Percentiles rank a stretch among this genome's conserved stretches.
phyloP scores from a whole-genome alignment of 2,113 vertebrate genomes.

The Semicossyphus pulcher region DNA sequence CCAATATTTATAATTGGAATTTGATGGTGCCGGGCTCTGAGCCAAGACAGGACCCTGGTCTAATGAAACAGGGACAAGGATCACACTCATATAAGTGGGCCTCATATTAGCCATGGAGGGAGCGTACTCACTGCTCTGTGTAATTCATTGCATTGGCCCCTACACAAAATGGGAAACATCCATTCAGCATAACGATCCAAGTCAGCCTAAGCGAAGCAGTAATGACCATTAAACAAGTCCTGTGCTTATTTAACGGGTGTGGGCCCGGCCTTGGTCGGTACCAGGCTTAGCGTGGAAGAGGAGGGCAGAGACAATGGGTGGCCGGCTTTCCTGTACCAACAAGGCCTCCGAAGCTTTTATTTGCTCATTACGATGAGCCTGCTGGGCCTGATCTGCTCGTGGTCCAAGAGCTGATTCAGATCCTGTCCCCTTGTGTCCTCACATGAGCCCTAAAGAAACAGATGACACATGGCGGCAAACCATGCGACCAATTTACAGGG shows the following conservation, averaged over 20 bases:
- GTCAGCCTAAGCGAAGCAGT: slow-evolving; percentile 43
- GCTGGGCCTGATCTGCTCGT: slow-evolving; percentile 43
- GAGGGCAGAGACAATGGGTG: slow-evolving; percentile 45
- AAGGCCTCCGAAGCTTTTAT: slow-evolving; percentile 54
- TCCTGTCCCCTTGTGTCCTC: slow-evolving; percentile 70
- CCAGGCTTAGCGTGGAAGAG: slow-evolving; percentile 29
- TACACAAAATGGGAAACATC: slow-evolving; percentile 38
- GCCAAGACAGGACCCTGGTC: slow-evolving; percentile 22
- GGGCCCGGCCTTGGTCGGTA: slow-evolving; percentile 29
- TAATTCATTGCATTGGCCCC: slow-evolving; percentile 49
- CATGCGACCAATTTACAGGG: slow-evolving; percentile 39
- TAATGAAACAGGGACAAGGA: slow-evolving; percentile 35
- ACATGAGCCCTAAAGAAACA: slow-evolving; percentile 68
- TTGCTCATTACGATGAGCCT: slow-evolving; percentile 59
- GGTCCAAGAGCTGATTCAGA: slow-evolving; percentile 70
- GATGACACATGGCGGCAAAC: slow-evolving; percentile 68
- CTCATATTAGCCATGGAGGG: slow-evolving; percentile 40
- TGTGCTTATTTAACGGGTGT: slow-evolving; percentile 56
- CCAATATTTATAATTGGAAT: slow-evolving; percentile 50
- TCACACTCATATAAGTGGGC: slow-evolving; percentile 25
- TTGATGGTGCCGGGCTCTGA: slow-evolving; percentile 26
- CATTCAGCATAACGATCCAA: slow-evolving; percentile 51
- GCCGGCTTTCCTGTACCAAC: slow-evolving; percentile 53
- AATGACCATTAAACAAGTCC: slow-evolving; percentile 58
- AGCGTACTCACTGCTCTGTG: slow-evolving; percentile 19